Base-by-base conservation (phyloP, 2,888 invertebrate species). In the Drosophila formosana region DNA sequence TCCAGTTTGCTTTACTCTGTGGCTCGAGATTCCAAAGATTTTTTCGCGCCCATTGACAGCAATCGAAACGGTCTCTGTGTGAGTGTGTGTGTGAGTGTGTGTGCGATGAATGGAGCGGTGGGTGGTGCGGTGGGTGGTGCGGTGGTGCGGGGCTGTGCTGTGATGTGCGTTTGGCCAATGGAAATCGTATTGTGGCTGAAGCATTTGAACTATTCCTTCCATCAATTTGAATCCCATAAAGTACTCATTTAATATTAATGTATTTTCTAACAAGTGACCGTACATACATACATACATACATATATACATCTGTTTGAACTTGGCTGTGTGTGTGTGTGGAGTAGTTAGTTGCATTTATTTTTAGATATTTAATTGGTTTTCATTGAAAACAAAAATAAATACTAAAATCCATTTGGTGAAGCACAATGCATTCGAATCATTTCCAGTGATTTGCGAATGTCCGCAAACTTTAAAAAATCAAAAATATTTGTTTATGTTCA, bases 201-300 rank as follows among this genome's bases (percentile, higher is more conserved):
- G 58, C 75, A 75, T 64, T 75, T 78, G 46, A 75, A 75, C 79
- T 74, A 77, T 80, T 70, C 53, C 67, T 70, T 77, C 74, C 62
- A 47, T 76, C 77, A 80, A 80, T 78, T 80, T 73, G 56, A 62
- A 55, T 51, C 63, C 66, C 63, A 78, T 69, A 74, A 74, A 70
- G 70, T 51, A 55, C 63, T 73, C 65, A 47, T 75, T 72, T 63
- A 64, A 74, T 68, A 80, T 80, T 68, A 61, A 70, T 77, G 74
- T 66, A 53, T 63, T 77, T 78, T 61, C 55, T 56, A 61, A 66
- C 61, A 68, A 68, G 65, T 67, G 47, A 49, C 50, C 47, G 47
- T 32, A n/a, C 23, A 11, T 25, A 6, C 25, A 2, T 34, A 13
- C 7, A 11, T 7, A 50, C 46, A 28, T 57, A 13, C 51, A 8